A percentile compares a stretch with the other conserved stretches of the same genome.
Evolutionary conservation across 2,113 vertebrate species (phyloP).

Genomic region (Pomatostomus ruficeps): DNA sequence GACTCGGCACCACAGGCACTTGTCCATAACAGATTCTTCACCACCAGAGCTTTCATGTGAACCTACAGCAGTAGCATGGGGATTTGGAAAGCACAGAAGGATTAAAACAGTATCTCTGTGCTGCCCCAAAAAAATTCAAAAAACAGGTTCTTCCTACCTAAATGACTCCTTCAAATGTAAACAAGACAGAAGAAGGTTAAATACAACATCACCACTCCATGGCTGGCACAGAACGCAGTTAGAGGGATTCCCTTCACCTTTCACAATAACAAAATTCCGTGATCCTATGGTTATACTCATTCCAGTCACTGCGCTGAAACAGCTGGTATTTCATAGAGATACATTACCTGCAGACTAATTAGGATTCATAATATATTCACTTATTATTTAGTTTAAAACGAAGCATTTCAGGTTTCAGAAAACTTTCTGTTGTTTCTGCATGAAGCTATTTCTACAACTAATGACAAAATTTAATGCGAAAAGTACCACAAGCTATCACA

Average conservation of each 20-base stretch:
- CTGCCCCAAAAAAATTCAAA: not conserved
- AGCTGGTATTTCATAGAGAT: not conserved
- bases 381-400: not conserved
- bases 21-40: not conserved
- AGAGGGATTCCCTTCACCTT: not conserved
- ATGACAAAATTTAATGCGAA: not conserved
- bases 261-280: not conserved
- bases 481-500: not conserved
- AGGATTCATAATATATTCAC: not conserved
- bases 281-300: accelerated
- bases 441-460: not conserved
- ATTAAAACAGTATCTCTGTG: not conserved
- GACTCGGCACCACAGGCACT: accelerated
- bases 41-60: not conserved
- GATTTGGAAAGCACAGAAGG: not conserved
- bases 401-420: not conserved
- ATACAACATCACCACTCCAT: accelerated
- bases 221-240: not conserved
- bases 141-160: not conserved
- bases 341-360: not conserved
- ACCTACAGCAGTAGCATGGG: not conserved
- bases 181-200: not conserved
- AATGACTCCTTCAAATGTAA: not conserved
- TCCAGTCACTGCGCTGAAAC: not conserved
- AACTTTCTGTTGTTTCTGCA: not conserved